Evolutionary conservation across 1,140 invertebrate genomes (phyloP), one percentile per base, ranked within the genome.

Genomic region (Augochlora pura): DNA sequence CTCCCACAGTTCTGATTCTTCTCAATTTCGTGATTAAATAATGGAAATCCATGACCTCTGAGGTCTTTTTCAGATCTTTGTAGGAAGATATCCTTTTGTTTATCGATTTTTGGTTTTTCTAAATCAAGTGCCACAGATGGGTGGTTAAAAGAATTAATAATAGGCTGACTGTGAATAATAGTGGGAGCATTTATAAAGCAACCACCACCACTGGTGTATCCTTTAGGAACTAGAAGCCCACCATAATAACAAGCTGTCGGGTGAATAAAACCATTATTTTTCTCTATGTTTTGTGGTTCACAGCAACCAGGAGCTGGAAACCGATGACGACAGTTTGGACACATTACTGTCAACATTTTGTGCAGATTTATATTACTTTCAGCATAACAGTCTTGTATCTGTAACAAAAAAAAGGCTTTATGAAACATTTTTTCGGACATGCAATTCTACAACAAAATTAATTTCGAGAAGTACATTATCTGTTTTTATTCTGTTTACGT

Each of bases 311-410:
- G 75, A 32, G 88, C 86, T 57, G 91, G 90, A 88, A 94, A 94
- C 32, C 93, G 91, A 88, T 95, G 94, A 85, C 94, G 94, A 92
- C 95, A 95, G 88, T 95, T 95, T 64, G 95, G 95, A 87, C 95
- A 96, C 92, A 94, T 91, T 67, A 91, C 74, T 72, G 90, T 93
- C 91, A 92, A 81, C 91, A 92, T 90, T 65, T 77, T 86, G 75
- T 21, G 39, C 18, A 32, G 39, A 46, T n/a, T 27, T 74, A 74
- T 14, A 25, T 57, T 38, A 21, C 25, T 49, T 54, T 59, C 63
- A 79, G 46, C 83, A 77, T 78, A 82, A 77, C 70, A 59, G 39
- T 66, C 32, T 57, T 21, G 16, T 27, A 16, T 70, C 84, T 85
- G 70, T 23, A 85, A 85, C 12, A 70, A 81, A 25, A 70, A 32